These are phyloP conservation scores for Macquaria ambigua DNA, from an alignment of 2,113 vertebrate genomes.

Conservation along the genomic window DNA sequence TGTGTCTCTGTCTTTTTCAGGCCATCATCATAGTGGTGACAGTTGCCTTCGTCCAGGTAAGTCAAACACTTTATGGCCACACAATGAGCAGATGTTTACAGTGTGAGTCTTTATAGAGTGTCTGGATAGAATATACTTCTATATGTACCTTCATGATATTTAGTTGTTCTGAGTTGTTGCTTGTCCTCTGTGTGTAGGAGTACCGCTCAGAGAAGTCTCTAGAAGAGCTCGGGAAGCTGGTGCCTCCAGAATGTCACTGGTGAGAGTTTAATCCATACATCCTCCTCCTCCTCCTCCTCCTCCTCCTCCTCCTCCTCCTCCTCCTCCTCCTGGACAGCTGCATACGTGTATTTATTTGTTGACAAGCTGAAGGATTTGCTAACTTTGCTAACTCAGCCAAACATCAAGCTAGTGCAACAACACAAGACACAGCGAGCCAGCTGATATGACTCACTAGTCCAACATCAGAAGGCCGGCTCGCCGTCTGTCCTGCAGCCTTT, in stretches of 20 bases:
- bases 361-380: no score
- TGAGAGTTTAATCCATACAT: constrained; percentile 73
- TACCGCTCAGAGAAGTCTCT: constrained; percentile 99
- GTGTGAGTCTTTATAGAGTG: background rate
- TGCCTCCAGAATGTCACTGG: constrained; percentile 98
- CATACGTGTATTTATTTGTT: no score
- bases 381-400: no score
- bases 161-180: no score
- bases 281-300: background rate
- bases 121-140: background rate
- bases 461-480: no score
- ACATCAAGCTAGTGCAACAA: no score
- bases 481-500: no score
- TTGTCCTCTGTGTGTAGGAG: constrained; percentile 83
- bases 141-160: background rate
- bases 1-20: constrained; percentile 72
- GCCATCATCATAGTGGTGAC: constrained; percentile 99
- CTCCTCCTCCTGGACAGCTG: background rate
- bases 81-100: background rate
- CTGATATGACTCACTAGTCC: no score
- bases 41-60: constrained; percentile 98
- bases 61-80: constrained; percentile 1
- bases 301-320: background rate
- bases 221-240: constrained; percentile 95
- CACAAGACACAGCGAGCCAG: no score